Evolutionary conservation across 2,888 invertebrate species (phyloP), one percentile per base, ranked within the genome.

Genomic region (Prionchulus punctatus): DNA sequence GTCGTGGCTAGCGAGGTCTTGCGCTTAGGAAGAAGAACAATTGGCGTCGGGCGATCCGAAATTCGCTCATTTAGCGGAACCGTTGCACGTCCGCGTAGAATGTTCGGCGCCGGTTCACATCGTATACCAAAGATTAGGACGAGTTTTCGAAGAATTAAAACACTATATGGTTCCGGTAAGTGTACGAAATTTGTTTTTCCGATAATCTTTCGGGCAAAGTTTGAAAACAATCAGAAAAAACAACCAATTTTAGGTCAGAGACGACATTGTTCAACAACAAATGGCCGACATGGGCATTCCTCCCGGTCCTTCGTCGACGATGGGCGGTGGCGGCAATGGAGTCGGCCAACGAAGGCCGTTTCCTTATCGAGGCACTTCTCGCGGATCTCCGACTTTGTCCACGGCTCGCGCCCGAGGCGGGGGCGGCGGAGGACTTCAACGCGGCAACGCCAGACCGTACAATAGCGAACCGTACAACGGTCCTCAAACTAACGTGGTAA

Each of bases 41-140:
- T 60, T 69, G n/a, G 57, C 57, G 25, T 62, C 66, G 2, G 70
- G 68, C 21, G 69, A 70, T 57, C 69, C 70, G 23, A 62, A 67
- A 53, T 66, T 65, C 59, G 66, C 68, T 23, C 70, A 70, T 58
- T 70, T 63, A 57, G 65, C 62, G 25, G 67, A 67, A 1, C 70
- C 69, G n/a, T 63, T 70, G 47, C 70, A 70, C 57, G 69, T 70
- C 1, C 66, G 66, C 30, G 57, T 67, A 28, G 70, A 70, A 58
- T 67, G 67, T 2, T 63, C 61, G 15, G 70, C 68, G 1, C 66
- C 69, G 1, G 63, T 68, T 0, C 62, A 64, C 43, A 56, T 70
- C 27, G 69, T 70, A 12, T 69, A 70, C 54, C 57, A 60, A 45
- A 58, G 70, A 28, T 63, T 70, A 7, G 61, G 68, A n/a, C 64